phyloP scores from a whole-genome alignment of 2,113 vertebrate genomes.

The Ceyx melanurus region DNA sequence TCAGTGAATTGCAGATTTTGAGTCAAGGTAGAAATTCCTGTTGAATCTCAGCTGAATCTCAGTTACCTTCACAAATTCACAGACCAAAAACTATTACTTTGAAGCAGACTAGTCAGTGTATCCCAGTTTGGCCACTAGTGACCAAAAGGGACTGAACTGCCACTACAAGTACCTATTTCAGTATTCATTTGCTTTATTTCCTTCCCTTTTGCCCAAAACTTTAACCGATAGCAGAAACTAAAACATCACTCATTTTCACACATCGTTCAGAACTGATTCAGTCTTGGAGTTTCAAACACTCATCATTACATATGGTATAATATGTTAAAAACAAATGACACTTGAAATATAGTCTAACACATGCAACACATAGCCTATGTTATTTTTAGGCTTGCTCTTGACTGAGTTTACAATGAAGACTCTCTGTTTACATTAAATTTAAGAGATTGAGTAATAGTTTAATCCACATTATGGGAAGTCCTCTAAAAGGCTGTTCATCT shows the following conservation, averaged over 20 bases:
- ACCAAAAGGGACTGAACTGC: background rate
- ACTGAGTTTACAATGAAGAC: conserved; percentile 4
- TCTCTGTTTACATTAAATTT: background rate
- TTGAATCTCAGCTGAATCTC: background rate
- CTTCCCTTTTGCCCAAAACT: background rate
- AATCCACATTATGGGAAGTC: background rate
- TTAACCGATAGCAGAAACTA: background rate
- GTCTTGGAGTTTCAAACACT: background rate
- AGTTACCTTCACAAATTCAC: background rate
- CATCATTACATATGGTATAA: background rate
- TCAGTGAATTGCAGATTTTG: conserved; percentile 2
- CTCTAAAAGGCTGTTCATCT: background rate
- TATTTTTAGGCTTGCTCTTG: conserved; percentile 29
- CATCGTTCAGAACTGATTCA: background rate
- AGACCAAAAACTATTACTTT: background rate
- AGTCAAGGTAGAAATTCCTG: background rate
- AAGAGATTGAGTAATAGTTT: background rate
- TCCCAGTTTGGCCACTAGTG: background rate
- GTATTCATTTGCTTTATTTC: background rate
- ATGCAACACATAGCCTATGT: background rate
- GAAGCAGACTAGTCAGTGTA: background rate
- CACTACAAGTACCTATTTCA: background rate
- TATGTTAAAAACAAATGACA: background rate
- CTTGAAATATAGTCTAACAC: conserved; percentile 1
- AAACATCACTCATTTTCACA: background rate